Evolutionary conservation across 2,797 vertebrate genomes (phyloP).

Genomic region (Lithobates pipiens): DNA sequence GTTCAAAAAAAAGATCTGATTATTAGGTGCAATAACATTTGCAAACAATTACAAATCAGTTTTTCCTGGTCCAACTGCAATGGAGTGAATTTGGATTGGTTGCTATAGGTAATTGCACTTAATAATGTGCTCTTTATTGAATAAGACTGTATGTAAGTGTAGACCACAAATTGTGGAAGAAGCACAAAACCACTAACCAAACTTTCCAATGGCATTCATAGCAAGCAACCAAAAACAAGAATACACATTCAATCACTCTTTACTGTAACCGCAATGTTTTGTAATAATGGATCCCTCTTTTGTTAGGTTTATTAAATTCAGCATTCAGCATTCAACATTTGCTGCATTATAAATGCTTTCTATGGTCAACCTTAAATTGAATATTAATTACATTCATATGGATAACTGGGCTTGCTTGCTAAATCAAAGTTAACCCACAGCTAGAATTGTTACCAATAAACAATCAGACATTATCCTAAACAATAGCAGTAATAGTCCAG

Average conservation of each 20-base stretch:
- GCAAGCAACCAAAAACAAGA: constrained; percentile 8
- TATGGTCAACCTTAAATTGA: constrained; percentile 18
- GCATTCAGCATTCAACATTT: constrained; percentile 1
- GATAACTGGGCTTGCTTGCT: neutral
- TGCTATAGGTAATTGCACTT: no score
- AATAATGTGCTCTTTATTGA: no score
- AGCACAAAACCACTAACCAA: neutral
- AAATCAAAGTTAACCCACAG: neutral
- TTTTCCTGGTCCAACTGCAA: no score
- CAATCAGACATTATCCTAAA: constrained; percentile 25
- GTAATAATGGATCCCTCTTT: neutral
- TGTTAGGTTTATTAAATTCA: constrained; percentile 10
- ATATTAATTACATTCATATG: constrained; percentile 36
- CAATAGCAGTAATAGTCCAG: constrained; percentile 21
- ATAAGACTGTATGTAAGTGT: neutral
- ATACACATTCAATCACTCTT: neutral
- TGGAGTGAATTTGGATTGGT: no score
- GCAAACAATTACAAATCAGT: no score
- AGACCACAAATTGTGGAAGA: neutral
- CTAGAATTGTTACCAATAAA: constrained; percentile 5
- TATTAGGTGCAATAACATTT: no score
- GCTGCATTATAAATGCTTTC: constrained; percentile 13
- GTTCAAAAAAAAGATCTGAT: no score
- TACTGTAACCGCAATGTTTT: neutral
- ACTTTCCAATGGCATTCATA: neutral